A percentile compares a stretch with the other conserved stretches of the same genome.
These are phyloP conservation scores for Isichthys henryi DNA, from an alignment of 2,113 vertebrate species.

Conservation along the genomic window DNA sequence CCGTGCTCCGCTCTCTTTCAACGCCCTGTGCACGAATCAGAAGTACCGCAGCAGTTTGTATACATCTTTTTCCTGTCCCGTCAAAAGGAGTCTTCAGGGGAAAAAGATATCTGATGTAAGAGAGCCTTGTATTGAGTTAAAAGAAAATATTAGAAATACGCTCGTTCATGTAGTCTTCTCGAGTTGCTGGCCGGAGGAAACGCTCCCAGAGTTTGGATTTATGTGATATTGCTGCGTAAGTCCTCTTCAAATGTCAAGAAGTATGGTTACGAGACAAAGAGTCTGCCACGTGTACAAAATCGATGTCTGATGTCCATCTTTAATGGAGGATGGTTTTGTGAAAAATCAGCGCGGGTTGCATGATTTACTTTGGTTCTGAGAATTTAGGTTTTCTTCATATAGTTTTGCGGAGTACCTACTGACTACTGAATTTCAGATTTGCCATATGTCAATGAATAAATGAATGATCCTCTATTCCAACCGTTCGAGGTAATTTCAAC, in stretches of 20 bases:
- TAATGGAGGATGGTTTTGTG: background rate
- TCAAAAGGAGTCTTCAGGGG: background rate
- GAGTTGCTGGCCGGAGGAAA: background rate
- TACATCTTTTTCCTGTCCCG: background rate
- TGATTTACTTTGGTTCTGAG: background rate
- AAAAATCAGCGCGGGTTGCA: background rate
- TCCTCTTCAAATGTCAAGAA: conserved; percentile 3
- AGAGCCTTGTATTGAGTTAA: background rate
- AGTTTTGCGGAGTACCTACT: background rate
- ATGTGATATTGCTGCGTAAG: background rate
- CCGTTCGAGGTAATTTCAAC: background rate
- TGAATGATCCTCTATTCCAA: background rate
- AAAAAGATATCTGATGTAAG: background rate
- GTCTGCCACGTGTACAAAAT: background rate
- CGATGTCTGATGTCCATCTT: background rate
- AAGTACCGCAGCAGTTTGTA: background rate
- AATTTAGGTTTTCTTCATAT: background rate
- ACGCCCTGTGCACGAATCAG: background rate
- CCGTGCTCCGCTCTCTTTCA: background rate
- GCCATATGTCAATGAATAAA: background rate
- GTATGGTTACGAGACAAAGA: background rate
- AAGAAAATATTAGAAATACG: background rate
- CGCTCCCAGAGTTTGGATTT: background rate
- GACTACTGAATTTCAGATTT: background rate
- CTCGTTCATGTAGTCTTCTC: background rate